Evolutionary conservation across 2,888 invertebrate genomes (phyloP).

Genomic region (Alviniconcha strummeri): DNA sequence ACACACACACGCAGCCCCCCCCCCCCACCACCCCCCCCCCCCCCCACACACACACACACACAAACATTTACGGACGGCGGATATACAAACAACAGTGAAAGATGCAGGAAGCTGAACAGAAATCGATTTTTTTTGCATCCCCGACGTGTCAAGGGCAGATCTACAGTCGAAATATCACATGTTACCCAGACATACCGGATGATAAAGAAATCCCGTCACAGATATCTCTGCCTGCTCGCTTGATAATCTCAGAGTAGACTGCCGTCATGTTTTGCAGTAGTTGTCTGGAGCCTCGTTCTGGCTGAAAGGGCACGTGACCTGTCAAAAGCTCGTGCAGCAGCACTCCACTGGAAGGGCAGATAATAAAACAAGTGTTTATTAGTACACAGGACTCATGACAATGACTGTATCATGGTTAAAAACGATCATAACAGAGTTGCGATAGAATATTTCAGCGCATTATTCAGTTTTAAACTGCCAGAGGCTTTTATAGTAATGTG

Average conservation of each 20-base stretch:
- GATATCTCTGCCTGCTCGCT: neutral
- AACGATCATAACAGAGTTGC: neutral
- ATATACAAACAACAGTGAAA: neutral
- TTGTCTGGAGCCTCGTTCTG: constrained; percentile 17
- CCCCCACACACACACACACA: neutral
- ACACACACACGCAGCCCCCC: constrained; percentile 12
- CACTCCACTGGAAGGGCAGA: neutral
- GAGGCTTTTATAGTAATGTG: too few relatives aligned
- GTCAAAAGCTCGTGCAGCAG: constrained; percentile 14
- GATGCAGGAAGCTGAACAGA: neutral
- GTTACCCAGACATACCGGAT: neutral
- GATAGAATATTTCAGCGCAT: too few relatives aligned
- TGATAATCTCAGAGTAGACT: constrained; percentile 6
- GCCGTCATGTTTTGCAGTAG: neutral
- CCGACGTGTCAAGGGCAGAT: too few relatives aligned
- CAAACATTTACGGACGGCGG: neutral
- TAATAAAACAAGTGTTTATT: neutral
- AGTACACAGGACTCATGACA: neutral
- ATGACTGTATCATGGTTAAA: neutral
- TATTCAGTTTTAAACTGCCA: too few relatives aligned
- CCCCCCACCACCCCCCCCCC: neutral
- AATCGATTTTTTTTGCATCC: neutral
- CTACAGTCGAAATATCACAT: too few relatives aligned
- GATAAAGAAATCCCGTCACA: neutral
- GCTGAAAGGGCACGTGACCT: constrained; percentile 24